Conservation (phyloP, 2,113 vertebrate genomes). For the Peucedramus taeniatus region DNA sequence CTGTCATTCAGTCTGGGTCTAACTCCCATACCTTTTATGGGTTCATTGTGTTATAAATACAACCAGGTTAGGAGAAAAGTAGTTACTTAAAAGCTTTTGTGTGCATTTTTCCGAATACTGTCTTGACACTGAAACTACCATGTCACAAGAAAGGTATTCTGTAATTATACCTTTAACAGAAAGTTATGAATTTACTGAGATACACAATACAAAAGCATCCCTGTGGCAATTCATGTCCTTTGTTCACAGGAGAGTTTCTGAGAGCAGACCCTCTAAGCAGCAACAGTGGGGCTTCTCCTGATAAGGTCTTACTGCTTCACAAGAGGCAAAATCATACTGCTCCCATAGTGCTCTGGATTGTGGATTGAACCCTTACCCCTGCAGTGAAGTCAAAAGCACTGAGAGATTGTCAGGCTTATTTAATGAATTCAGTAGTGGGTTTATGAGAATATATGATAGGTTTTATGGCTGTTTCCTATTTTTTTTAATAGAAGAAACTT, state of each 20-base stretch:
- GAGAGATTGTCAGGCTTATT: not conserved
- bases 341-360: fast-evolving
- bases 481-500: not conserved
- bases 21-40: not conserved
- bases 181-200: not conserved
- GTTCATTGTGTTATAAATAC: not conserved
- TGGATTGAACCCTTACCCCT: not conserved
- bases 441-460: not conserved
- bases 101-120: not conserved
- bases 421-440: not conserved
- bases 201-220: not conserved
- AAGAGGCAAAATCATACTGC: not conserved
- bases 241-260: not conserved
- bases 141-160: not conserved
- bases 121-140: not conserved
- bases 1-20: not conserved
- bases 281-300: not conserved
- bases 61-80: not conserved
- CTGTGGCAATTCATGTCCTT: fast-evolving
- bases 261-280: not conserved
- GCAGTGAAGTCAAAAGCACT: not conserved
- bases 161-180: not conserved
- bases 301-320: fast-evolving
- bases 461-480: not conserved
- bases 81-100: not conserved